Evolutionary conservation across 2,797 vertebrate genomes (phyloP).

Genomic region (Crax fasciolata): DNA sequence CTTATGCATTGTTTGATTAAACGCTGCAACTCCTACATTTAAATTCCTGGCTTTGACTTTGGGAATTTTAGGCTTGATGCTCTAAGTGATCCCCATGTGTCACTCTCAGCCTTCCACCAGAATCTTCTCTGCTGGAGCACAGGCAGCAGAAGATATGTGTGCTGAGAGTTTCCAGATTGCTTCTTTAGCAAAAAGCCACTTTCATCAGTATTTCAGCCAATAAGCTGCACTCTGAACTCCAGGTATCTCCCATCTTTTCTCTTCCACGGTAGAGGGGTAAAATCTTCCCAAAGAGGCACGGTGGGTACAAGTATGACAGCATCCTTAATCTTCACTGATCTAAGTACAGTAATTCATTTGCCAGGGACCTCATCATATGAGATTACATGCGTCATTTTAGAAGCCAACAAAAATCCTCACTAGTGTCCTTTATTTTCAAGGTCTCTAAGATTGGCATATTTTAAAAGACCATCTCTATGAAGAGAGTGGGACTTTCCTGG

Average conservation of each 20-base stretch:
- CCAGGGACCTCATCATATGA: not conserved
- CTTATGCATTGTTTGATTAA: not conserved
- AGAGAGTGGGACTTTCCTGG: constrained; percentile 18
- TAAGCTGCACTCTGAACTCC: not conserved
- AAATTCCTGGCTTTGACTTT: not conserved
- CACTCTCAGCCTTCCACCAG: not conserved
- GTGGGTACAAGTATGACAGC: not conserved
- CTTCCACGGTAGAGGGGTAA: not conserved
- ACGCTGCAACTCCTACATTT: not conserved
- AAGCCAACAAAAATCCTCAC: not conserved
- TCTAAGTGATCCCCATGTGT: not conserved
- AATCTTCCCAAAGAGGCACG: not conserved
- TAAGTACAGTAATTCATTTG: not conserved
- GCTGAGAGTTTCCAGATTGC: fast-evolving
- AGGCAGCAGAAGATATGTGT: not conserved
- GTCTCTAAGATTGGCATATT: not conserved
- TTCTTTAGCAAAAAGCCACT: not conserved
- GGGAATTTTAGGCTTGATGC: not conserved
- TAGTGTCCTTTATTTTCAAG: not conserved
- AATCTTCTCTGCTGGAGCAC: not conserved
- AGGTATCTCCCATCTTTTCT: not conserved
- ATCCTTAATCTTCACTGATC: not conserved
- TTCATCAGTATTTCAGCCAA: not conserved
- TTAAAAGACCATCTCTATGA: not conserved
- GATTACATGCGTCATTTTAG: not conserved